These are phyloP conservation scores for Sycophila texana DNA, from an alignment of 2,888 invertebrate genomes.

Conservation along the genomic window DNA sequence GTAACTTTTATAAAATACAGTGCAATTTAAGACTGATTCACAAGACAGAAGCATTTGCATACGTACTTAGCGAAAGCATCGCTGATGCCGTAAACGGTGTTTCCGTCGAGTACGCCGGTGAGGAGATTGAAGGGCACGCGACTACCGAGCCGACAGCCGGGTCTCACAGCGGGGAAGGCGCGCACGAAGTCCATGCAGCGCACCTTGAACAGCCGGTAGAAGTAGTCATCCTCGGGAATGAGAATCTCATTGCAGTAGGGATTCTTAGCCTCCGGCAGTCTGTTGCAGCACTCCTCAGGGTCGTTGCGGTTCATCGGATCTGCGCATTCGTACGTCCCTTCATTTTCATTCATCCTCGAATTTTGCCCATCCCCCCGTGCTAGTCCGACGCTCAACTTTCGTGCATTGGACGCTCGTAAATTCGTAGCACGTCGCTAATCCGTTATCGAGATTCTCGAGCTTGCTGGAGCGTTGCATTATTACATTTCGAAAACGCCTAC, in stretches of 20 bases:
- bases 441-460: too few relatives aligned
- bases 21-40: background rate
- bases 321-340: constrained; percentile 69
- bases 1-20: too few relatives aligned
- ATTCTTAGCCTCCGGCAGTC: constrained; percentile 88
- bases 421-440: too few relatives aligned
- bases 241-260: constrained; percentile 94
- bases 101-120: constrained; percentile 91
- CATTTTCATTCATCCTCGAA: background rate
- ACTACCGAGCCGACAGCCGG: constrained; percentile 92
- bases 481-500: too few relatives aligned
- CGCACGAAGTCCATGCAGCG: constrained; percentile 94
- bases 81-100: constrained; percentile 92
- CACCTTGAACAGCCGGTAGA: constrained; percentile 89
- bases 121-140: constrained; percentile 90
- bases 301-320: constrained; percentile 92
- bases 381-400: too few relatives aligned
- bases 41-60: background rate
- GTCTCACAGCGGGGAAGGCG: constrained; percentile 90
- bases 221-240: constrained; percentile 93
- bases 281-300: constrained; percentile 92
- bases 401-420: too few relatives aligned
- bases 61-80: constrained; percentile 86
- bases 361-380: too few relatives aligned
- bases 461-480: too few relatives aligned